Percentiles rank a stretch among this genome's conserved stretches.
Evolutionary conservation across 2,888 invertebrate genomes (phyloP).

Genomic region (Drosophila fulvimacula): DNA sequence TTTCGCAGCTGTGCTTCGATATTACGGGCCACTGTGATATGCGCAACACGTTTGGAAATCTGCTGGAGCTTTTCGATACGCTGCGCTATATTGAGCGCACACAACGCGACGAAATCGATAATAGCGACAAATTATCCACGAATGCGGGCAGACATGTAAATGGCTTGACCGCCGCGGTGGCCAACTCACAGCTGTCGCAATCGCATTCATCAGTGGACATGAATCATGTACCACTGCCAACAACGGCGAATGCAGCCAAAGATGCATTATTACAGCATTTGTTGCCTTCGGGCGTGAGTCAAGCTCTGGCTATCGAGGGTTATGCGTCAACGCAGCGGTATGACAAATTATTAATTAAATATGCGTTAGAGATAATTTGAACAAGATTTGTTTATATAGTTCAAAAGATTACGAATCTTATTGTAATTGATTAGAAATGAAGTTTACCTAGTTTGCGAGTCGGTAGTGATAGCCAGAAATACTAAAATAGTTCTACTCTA

Average conservation of each 20-base stretch:
- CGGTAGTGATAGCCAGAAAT: neutral
- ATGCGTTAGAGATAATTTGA: neutral
- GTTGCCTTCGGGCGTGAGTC: constrained; percentile 59
- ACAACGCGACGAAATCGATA: constrained; percentile 55
- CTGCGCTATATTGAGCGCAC: constrained; percentile 70
- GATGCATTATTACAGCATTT: constrained; percentile 66
- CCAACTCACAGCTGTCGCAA: constrained; percentile 67
- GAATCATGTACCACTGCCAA: constrained; percentile 77
- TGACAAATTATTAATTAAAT: neutral
- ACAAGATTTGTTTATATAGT: neutral
- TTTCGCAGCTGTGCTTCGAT: constrained; percentile 91
- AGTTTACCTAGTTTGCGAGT: neutral
- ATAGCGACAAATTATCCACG: constrained; percentile 11
- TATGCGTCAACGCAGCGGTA: constrained; percentile 73
- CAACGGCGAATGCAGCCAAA: constrained; percentile 60
- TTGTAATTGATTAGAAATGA: neutral
- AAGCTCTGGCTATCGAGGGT: constrained; percentile 70
- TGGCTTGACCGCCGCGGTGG: constrained; percentile 43
- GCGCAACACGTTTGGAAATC: constrained; percentile 82
- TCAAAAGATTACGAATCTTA: neutral
- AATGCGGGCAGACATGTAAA: constrained; percentile 43
- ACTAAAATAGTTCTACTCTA: neutral
- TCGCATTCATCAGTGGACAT: constrained; percentile 83
- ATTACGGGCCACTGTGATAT: constrained; percentile 79
- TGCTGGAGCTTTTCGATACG: constrained; percentile 76